A percentile compares a stretch with the other conserved stretches of the same genome.
phyloP scores from a whole-genome alignment of 2,113 vertebrate genomes.

The Natator depressus region DNA sequence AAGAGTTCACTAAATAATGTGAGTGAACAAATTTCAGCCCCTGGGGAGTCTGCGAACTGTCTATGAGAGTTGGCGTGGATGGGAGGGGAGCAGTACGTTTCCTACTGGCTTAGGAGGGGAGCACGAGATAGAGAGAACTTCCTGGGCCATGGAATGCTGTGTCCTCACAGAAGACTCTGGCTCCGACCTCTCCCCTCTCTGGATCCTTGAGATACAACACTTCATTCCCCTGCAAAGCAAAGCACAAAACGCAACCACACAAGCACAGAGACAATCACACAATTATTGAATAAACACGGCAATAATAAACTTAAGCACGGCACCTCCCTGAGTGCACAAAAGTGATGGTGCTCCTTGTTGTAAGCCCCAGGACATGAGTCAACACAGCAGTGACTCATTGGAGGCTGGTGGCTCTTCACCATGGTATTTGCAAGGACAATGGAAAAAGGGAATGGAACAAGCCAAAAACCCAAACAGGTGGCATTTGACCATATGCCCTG shows the following conservation, averaged over 20 bases:
- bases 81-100: background rate
- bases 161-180: background rate
- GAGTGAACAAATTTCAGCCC: background rate
- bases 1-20: background rate
- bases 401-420: background rate
- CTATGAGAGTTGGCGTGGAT: background rate
- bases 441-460: background rate
- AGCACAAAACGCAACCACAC: background rate
- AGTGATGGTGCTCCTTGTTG: background rate
- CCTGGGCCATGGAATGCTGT: background rate
- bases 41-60: background rate
- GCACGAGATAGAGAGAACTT: background rate
- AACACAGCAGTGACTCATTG: background rate
- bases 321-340: background rate
- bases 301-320: background rate
- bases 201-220: background rate
- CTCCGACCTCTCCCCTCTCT: background rate
- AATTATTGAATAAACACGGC: background rate
- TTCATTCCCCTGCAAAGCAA: background rate
- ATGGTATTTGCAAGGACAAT: fast-evolving
- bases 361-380: background rate
- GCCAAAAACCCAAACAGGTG: background rate
- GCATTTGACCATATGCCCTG: background rate
- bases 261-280: background rate
- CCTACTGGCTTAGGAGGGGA: background rate